Conservation (phyloP, 1,140 invertebrate species). For the Brachystomella parvula region DNA sequence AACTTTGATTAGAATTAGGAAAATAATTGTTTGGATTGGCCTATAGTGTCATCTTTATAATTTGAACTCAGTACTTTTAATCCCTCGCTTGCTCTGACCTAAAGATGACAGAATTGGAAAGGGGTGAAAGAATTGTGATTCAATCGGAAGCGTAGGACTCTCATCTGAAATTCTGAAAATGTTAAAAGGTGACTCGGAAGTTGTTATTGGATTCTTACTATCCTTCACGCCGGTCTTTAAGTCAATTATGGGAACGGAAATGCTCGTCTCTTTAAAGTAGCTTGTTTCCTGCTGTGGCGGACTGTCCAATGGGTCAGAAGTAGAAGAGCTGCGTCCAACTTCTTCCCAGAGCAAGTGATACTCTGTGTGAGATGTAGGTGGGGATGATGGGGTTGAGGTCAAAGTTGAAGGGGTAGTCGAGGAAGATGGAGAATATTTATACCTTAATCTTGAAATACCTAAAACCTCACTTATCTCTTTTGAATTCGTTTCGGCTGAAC, state of each 20-base stretch:
- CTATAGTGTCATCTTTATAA: too few relatives aligned
- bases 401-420: too few relatives aligned
- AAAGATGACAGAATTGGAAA: slow-evolving; percentile 28
- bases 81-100: too few relatives aligned
- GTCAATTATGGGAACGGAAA: slow-evolving; percentile 2
- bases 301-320: neutral
- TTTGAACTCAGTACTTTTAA: too few relatives aligned
- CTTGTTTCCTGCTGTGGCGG: neutral
- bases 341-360: neutral
- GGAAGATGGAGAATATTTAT: too few relatives aligned
- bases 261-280: neutral
- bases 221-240: neutral
- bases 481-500: slow-evolving; percentile 17
- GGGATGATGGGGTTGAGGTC: too few relatives aligned
- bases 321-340: neutral
- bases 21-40: too few relatives aligned
- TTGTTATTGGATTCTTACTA: neutral
- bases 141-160: slow-evolving; percentile 34
- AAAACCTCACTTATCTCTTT: slow-evolving; percentile 11
- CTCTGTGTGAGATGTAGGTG: neutral
- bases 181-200: slow-evolving; percentile 6
- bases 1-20: too few relatives aligned
- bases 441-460: neutral
- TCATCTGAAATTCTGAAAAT: slow-evolving; percentile 33
- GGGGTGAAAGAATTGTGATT: slow-evolving; percentile 5